A percentile compares a stretch with the other conserved stretches of the same genome.
Conservation (phyloP, 2,888 invertebrate species). For the Tolmerus cingulatus region DNA sequence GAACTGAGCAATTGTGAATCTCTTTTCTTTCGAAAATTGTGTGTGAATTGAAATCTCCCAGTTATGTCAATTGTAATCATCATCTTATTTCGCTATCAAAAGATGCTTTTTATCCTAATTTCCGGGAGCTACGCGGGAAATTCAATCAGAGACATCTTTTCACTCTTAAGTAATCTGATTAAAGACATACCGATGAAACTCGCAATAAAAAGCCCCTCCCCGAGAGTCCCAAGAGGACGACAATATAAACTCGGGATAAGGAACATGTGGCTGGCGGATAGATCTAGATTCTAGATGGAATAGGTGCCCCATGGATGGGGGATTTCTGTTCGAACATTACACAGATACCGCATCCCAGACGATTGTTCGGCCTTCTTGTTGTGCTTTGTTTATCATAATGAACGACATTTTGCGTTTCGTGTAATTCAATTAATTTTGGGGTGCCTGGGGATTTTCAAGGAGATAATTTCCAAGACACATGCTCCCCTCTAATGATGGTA, state of each 20-base stretch:
- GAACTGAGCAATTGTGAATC: not conserved
- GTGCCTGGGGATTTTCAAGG: not conserved
- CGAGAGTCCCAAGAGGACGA: not conserved
- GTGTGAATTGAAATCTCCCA: not conserved
- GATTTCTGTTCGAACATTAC: not conserved
- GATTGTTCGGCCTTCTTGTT: not conserved
- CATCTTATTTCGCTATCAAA: not conserved
- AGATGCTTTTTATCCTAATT: not conserved
- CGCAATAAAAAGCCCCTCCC: not conserved
- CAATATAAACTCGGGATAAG: not conserved
- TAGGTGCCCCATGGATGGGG: not conserved
- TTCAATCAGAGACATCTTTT: not conserved
- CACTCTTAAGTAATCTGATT: not conserved
- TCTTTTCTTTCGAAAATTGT: not conserved
- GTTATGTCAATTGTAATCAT: not conserved
- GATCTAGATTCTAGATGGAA: not conserved
- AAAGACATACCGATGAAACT: not conserved
- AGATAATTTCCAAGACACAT: not conserved
- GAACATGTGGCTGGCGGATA: not conserved
- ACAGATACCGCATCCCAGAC: not conserved
- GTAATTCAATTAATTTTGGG: not conserved
- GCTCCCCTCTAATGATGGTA: not conserved
- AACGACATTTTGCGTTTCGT: not conserved
- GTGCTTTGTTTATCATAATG: not conserved
- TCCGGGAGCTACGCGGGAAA: not conserved